Base-by-base conservation (phyloP, 2,113 vertebrate genomes). In the Callipepla squamata region DNA sequence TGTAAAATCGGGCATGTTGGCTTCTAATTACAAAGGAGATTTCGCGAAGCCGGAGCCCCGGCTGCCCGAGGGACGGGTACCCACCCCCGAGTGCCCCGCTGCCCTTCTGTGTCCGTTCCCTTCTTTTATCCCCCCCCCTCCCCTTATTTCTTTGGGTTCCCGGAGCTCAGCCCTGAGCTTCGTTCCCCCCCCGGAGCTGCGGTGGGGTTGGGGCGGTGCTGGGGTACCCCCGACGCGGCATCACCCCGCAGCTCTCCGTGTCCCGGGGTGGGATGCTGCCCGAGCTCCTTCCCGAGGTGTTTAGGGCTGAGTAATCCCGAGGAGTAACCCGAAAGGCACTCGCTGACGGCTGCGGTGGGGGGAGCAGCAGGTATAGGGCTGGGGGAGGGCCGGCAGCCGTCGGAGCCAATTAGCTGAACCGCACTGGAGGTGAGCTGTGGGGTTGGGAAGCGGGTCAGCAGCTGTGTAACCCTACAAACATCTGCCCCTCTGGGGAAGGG, bases 391-490 rank as follows among this genome's bases (percentile, higher is more conserved):
- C 66, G 89, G 85, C 61, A 55, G 89, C 19, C 85, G 91, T 92
- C 91, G 87, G 68, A 53, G 14, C 42, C 89, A 94, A 94, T 96
- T 93, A 94, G 34, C 87, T 18, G 69, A 67, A 90, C 95, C 91
- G 9, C 94, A 88, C 7, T 40, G 18, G 85, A 89, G 21, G 82
- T 85, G 93, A 93, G 89, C 45, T 83, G 91, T 93, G 92, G 85
- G 22, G 94, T 95, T 50, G 93, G 96, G 95, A 96, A 96, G 88
- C 94, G 94, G 96, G 96, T 96, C 94, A 94, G 94, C 90, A 92
- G 94, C 96, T 94, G 93, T 57, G 85, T 96, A 96, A 96, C 94
- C 93, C 80, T 85, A 4, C 3, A 96, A 96, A 94, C 83, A 96
- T 96, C 92, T 88, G 70, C 0, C 67, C 96, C 96, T 76, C 79